Base-by-base conservation (phyloP, 2,888 invertebrate species). In the Syritta pipiens region DNA sequence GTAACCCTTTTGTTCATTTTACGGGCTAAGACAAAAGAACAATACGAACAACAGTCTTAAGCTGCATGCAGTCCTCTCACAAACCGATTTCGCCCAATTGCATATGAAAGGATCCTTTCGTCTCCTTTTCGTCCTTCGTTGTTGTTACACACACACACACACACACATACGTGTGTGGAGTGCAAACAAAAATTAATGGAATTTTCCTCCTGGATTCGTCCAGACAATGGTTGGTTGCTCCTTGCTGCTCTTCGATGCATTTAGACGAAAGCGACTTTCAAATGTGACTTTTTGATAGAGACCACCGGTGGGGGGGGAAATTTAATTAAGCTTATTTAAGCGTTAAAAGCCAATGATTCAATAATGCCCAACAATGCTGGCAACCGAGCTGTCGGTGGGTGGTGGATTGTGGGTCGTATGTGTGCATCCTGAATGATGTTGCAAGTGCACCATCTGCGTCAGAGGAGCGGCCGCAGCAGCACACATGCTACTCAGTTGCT, bases 261-360 rank as follows among this genome's bases (percentile, higher is more conserved):
- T 37, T n/a, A n/a, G n/a, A 32, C 69, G 42, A 76, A 35, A n/a
- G n/a, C n/a, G n/a, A n/a, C n/a, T n/a, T 76, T 69, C 53, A 76
- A 76, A 69, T 76, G 79, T 79, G 79, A 79, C 74, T 79, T 79
- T 79, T 74, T 79, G 72, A 72, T 72, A n/a, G 65, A 53, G 51
- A 63, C 67, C 14, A 14, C 14, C 30, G 42, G 48, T 46, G 53
- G 35, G 60, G 46, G 59, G 57, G 20, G 42, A 17, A 87, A 88
- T 88, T 88, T 86, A 88, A 88, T 88, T 87, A 88, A 87, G 88
- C 88, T 88, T 87, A 88, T 88, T 88, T 88, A 86, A 88, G 87
- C 88, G 88, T 88, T 88, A 88, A 88, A 88, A 88, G 88, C 88
- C 88, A 88, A 88, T 88, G 85, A 84, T 84, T 83, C 83, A 82